Evolutionary conservation across 2,797 vertebrate species (phyloP).

Genomic region (Rhinatrema bivittatum): DNA sequence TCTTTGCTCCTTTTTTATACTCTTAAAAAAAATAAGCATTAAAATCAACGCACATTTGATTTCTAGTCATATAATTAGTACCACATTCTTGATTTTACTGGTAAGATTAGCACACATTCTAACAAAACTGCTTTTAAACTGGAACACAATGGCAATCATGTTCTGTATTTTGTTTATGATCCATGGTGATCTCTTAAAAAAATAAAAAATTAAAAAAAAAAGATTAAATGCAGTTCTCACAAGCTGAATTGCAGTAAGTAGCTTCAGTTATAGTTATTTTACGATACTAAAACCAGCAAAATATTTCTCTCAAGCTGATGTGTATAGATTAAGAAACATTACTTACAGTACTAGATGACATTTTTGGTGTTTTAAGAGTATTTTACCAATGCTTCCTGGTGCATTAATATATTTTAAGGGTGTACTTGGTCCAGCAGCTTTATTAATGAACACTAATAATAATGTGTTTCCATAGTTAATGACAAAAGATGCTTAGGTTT

Average conservation of each 20-base stretch:
- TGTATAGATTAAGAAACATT: constrained; percentile 13
- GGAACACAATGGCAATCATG: constrained; percentile 20
- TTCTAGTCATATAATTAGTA: constrained; percentile 30
- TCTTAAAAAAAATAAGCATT: constrained; percentile 21
- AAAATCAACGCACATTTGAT: constrained; percentile 21
- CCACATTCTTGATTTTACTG: constrained; percentile 30
- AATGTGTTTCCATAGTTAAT: no score
- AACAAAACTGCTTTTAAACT: constrained; percentile 21
- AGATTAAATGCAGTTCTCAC: constrained; percentile 11
- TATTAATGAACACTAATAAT: no score
- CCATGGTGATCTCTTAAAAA: constrained; percentile 6
- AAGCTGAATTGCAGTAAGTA: constrained; percentile 12
- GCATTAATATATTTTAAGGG: no score
- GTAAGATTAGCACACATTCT: constrained; percentile 28
- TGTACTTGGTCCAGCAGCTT: no score
- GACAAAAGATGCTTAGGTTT: no score
- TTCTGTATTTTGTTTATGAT: constrained; percentile 2
- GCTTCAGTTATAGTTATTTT: no score
- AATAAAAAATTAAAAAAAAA: constrained; percentile 8
- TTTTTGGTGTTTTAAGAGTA: no score
- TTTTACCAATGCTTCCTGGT: no score
- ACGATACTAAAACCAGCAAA: constrained; percentile 23
- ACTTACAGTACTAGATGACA: no score
- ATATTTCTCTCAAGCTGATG: constrained; percentile 7
- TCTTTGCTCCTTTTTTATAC: no score